phyloP scores from a whole-genome alignment of 1,140 invertebrate genomes.

The Pseudomyrmex flavicornis region DNA sequence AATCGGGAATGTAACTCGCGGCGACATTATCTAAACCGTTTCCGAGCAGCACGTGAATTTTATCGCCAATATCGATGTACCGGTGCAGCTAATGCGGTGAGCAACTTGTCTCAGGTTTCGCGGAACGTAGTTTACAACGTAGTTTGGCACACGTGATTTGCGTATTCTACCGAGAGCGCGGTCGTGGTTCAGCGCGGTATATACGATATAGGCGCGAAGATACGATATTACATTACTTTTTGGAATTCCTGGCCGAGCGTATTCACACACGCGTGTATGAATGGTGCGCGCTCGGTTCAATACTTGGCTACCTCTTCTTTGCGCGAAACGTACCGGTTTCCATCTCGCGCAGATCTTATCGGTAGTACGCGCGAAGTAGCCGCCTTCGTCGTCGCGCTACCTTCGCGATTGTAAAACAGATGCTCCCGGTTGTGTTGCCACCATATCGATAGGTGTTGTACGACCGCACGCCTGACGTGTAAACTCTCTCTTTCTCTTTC shows the following conservation, averaged over 20 bases:
- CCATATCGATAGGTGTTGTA: conserved; percentile 23
- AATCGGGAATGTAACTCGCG: neutral
- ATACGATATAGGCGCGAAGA: conserved; percentile 18
- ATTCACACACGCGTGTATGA: neutral
- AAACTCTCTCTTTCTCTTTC: neutral
- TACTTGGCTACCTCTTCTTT: conserved; percentile 44
- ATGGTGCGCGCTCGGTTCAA: conserved; percentile 38
- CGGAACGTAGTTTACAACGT: conserved; percentile 5
- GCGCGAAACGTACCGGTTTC: conserved; percentile 72
- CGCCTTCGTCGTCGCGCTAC: conserved; percentile 49
- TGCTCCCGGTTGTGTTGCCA: conserved; percentile 63
- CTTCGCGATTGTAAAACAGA: conserved; percentile 71
- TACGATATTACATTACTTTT: conserved; percentile 26
- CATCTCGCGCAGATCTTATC: conserved; percentile 76
- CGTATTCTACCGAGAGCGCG: neutral
- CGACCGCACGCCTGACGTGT: conserved; percentile 9
- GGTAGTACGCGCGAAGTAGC: too few relatives aligned
- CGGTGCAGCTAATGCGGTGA: neutral
- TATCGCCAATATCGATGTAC: conserved; percentile 31
- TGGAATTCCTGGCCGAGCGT: conserved; percentile 10
- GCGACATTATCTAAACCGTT: neutral
- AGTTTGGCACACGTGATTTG: conserved; percentile 21
- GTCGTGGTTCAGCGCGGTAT: neutral
- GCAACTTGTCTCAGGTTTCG: neutral
- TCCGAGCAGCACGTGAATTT: neutral